Conservation (phyloP, 1,140 invertebrate genomes). For the Zaprionus vittiger region DNA sequence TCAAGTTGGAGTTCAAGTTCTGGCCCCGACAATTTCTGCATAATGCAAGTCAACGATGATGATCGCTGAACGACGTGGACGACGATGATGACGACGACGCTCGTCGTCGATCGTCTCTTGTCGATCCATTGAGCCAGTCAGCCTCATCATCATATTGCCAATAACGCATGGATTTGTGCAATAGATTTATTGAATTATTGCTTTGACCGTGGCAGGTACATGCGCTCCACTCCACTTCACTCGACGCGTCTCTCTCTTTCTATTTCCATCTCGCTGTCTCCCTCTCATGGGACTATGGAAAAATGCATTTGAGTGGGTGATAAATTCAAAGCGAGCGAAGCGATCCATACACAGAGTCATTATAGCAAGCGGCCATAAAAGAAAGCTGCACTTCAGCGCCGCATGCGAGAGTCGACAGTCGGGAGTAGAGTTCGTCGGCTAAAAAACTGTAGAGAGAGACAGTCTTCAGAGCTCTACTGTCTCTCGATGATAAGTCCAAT, state of each 20-base stretch:
- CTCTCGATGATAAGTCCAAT: constrained; percentile 77
- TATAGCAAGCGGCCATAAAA: constrained; percentile 74
- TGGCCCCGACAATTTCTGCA: constrained; percentile 56
- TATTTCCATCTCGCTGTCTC: neutral
- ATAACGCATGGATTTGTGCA: constrained; percentile 78
- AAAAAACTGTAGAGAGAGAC: neutral
- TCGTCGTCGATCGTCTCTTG: constrained; percentile 52
- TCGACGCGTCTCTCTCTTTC: constrained; percentile 36
- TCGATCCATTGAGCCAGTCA: constrained; percentile 50
- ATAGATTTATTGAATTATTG: constrained; percentile 84
- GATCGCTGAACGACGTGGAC: neutral
- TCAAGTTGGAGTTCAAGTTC: constrained; percentile 81
- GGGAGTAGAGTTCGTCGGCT: neutral
- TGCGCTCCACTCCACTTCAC: constrained; percentile 63
- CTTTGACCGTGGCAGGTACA: constrained; percentile 82
- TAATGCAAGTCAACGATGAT: constrained; percentile 55
- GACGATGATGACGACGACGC: constrained; percentile 8
- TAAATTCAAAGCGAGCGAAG: constrained; percentile 75
- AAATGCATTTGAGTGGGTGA: constrained; percentile 81
- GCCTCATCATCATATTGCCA: constrained; percentile 82
- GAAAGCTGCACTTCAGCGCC: constrained; percentile 59
- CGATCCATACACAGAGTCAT: constrained; percentile 51
- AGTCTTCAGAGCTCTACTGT: constrained; percentile 24
- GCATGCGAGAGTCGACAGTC: neutral
- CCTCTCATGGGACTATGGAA: constrained; percentile 46